Evolutionary conservation across 1,140 invertebrate genomes (phyloP), one percentile per base, ranked within the genome.

Genomic region (Trissolcus basalis): DNA sequence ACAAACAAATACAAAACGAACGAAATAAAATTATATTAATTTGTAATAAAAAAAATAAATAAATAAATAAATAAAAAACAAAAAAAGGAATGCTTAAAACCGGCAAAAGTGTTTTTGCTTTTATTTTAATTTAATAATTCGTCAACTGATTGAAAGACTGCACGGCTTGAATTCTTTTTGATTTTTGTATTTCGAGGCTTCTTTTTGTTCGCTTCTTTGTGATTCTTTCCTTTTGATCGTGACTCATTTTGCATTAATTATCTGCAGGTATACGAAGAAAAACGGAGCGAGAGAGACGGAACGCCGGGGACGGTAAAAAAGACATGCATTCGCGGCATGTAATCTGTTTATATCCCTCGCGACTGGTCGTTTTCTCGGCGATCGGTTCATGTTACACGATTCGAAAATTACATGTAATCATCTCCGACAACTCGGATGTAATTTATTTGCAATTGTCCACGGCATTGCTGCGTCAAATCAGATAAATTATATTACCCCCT

Each of bases 341-440:
- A 83, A 84, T 83, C 78, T 61, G 65, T 80, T 82, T 81, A 81
- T 81, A 80, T 81, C 79, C 80, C 77, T 75, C 44, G 73, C 73
- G 80, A 80, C 79, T 81, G 65, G 60, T 58, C 64, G 60, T 77
- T 71, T 63, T 74, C 73, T 69, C 58, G 60, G 53, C 68, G 50
- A 69, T 79, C 72, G 49, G 63, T 80, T 72, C 78, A 59, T 80
- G 72, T 79, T 81, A 81, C 78, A 81, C 74, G 77, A 84, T 65
- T 77, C 64, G 68, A 77, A 72, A 77, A 77, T 72, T 77, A 69
- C 61, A 77, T 77, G 63, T 35, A 77, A 77, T 77, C 74, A 77
- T 68, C 73, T 50, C 71, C 54, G 67, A 71, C 61, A 77, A 77
- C 56, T 60, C 60, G 15, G 19, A 60, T 77, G 56, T 77, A 67